Conservation (phyloP, 2,797 vertebrate species). For the Amphiprion clarkii region DNA sequence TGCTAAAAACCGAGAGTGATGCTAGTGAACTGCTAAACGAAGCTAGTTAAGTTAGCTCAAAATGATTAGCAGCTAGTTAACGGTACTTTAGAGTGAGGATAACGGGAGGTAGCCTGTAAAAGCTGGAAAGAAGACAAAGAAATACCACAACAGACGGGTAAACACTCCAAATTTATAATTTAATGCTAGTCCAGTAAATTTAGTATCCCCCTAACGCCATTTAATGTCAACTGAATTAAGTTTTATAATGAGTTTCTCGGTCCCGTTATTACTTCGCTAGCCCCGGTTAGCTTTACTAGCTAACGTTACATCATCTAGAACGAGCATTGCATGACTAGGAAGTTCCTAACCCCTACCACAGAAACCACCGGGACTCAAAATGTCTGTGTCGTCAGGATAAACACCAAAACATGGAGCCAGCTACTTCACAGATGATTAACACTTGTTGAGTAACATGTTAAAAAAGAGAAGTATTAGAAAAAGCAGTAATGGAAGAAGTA, state of each 20-base stretch:
- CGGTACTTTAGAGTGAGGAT: background rate
- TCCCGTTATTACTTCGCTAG: too few relatives aligned
- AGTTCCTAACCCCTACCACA: background rate
- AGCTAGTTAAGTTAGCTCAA: background rate
- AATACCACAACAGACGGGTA: background rate
- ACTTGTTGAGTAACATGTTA: background rate
- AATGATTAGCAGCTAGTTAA: background rate
- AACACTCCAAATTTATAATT: background rate
- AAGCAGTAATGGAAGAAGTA: too few relatives aligned
- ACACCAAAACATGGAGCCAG: background rate
- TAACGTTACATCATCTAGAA: background rate
- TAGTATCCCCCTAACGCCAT: too few relatives aligned
- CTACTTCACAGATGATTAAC: background rate
- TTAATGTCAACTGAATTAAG: too few relatives aligned
- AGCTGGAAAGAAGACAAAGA: background rate
- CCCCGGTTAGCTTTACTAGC: background rate
- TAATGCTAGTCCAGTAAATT: background rate
- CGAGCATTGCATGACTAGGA: background rate
- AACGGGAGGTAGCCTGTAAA: background rate
- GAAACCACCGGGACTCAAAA: conserved; percentile 1
- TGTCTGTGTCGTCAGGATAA: background rate
- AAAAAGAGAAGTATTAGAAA: background rate
- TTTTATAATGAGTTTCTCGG: too few relatives aligned
- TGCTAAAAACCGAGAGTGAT: background rate
- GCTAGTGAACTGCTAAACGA: background rate